These are phyloP conservation scores for Peucedramus taeniatus DNA, from an alignment of 2,113 vertebrate species.

Conservation along the genomic window DNA sequence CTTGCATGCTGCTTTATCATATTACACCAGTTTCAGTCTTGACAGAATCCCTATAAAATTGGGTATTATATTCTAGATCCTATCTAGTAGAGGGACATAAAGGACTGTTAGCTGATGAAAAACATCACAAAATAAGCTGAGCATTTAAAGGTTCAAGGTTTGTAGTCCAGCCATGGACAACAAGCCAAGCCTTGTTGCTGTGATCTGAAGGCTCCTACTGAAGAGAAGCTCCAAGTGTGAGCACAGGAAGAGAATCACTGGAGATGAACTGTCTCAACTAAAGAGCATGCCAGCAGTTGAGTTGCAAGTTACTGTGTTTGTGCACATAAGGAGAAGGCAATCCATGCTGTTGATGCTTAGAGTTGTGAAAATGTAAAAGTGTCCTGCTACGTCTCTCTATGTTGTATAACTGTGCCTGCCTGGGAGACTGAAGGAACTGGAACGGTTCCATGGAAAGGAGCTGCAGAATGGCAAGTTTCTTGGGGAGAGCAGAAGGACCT, in stretches of 20 bases:
- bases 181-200: not conserved
- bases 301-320: not conserved
- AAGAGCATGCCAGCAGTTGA: not conserved
- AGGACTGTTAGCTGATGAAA: not conserved
- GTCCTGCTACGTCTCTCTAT: not conserved
- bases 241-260: not conserved
- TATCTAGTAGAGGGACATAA: not conserved
- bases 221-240: not conserved
- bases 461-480: not conserved
- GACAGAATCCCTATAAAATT: not conserved
- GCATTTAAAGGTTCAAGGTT: not conserved
- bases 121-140: not conserved
- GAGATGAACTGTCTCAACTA: not conserved
- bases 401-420: not conserved
- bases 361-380: not conserved
- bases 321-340: not conserved
- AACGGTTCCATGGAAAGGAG: not conserved
- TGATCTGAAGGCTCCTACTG: not conserved
- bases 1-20: not conserved
- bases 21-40: not conserved
- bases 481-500: not conserved
- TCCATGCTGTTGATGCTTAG: not conserved
- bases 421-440: not conserved
- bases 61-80: not conserved
- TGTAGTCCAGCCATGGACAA: not conserved